Base-by-base conservation (phyloP, 2,113 vertebrate genomes). In the Prolemur simus region DNA sequence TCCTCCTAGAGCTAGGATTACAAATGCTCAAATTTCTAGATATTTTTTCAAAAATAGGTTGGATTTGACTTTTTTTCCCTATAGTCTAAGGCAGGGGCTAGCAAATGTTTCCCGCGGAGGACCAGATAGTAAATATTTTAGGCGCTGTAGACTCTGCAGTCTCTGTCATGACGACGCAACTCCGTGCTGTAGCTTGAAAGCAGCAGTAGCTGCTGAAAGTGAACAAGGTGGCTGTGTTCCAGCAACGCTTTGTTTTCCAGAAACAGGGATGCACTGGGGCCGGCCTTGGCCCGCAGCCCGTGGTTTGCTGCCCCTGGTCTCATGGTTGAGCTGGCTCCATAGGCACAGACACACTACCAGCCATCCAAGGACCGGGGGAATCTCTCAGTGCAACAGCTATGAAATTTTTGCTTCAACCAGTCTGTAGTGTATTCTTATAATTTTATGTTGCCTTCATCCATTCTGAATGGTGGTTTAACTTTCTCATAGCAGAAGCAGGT, bases 251-350 rank as follows among this genome's bases (percentile, higher is more conserved):
- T 3, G 2, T n/a, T 17, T 21, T 15, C 21, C 78, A 63, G 42
- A 37, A 42, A 14, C 32, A 23, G 27, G 29, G 2, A 52, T 3
- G n/a, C 7, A 0, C 12, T 27, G 25, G 25, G 54, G 47, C 49
- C 0, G 0, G n/a, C 1, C 4, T 0, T 27, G 81, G 9, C 21
- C 54, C 0, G 0, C 0, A 49, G 37, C 15, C 45, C 0, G 0
- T 11, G 2, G 23, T 11, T 32, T 7, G 34, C 42, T 6, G 32
- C 34, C 23, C 45, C 34, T 2, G 20, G 27, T 47, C 8, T 6
- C 1, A 15, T 1, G 20, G 12, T 27, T 0, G 4, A 54, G 3
- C 2, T 2, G 34, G 23, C 54, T 68, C 45, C 9, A 0, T 0
- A 1, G 18, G n/a, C 52, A 54, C 52, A 54, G 63, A 60, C 77